Evolutionary conservation across 2,888 invertebrate species (phyloP).

Genomic region (Pyralis farinalis): DNA sequence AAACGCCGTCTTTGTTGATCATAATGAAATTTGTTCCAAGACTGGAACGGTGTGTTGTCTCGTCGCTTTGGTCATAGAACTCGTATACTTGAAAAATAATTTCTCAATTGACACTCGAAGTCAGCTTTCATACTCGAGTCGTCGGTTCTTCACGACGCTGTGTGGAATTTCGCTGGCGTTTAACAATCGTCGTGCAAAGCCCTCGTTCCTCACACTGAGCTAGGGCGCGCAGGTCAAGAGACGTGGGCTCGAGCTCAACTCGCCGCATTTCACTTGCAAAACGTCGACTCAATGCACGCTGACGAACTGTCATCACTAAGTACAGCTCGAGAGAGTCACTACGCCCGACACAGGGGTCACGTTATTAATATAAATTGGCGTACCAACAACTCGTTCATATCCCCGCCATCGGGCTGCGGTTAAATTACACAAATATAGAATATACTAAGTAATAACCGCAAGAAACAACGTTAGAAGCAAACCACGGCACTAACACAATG

Average conservation of each 20-base stretch:
- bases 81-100: conserved; percentile 4
- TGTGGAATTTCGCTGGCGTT: conserved; percentile 22
- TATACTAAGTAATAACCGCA: conserved; percentile 7
- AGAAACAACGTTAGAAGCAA: conserved; percentile 12
- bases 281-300: conserved; percentile 28
- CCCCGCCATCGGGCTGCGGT: conserved; percentile 1
- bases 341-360: neutral
- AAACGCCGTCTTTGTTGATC: conserved; percentile 1
- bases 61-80: conserved; percentile 4
- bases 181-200: conserved; percentile 20
- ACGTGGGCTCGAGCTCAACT: conserved; percentile 9
- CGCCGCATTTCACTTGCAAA: conserved; percentile 22
- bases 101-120: conserved; percentile 6
- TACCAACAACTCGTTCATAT: conserved; percentile 12
- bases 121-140: conserved; percentile 8
- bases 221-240: conserved; percentile 15
- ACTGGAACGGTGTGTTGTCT: conserved; percentile 3
- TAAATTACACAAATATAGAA: conserved; percentile 6
- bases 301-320: conserved; percentile 34
- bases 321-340: neutral
- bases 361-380: conserved; percentile 25
- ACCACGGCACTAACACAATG: conserved; percentile 25
- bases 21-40: conserved; percentile 1
- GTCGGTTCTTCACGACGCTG: conserved; percentile 9
- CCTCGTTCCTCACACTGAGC: conserved; percentile 17